phyloP scores from a whole-genome alignment of 2,888 invertebrate species.

The Spisula solida region DNA sequence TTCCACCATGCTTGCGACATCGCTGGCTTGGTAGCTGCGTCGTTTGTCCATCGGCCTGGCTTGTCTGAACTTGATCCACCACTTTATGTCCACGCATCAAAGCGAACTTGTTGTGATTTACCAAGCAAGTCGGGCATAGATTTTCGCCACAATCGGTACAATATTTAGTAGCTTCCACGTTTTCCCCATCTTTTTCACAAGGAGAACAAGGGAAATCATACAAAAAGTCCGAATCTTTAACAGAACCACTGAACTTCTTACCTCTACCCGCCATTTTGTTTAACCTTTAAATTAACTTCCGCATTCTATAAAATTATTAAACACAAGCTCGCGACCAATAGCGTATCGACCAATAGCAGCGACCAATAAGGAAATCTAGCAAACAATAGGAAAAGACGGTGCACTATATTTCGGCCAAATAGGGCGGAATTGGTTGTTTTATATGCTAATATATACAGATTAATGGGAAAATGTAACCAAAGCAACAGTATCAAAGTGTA shows the following conservation, averaged over 20 bases:
- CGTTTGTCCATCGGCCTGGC: neutral
- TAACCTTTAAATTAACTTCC: no score
- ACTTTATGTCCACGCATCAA: neutral
- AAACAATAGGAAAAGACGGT: no score
- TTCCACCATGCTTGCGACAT: slow-evolving; percentile 21
- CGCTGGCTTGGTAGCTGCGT: neutral
- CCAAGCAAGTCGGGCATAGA: neutral
- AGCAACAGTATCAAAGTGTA: no score
- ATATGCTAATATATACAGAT: no score
- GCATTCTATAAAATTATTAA: no score
- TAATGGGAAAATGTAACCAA: no score
- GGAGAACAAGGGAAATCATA: slow-evolving; percentile 28
- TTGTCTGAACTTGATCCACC: neutral
- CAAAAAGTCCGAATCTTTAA: neutral
- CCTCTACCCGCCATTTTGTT: neutral
- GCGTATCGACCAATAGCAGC: no score
- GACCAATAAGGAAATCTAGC: no score
- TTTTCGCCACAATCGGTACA: slow-evolving; percentile 23
- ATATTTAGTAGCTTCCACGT: neutral
- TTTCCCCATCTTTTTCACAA: slow-evolving; percentile 14
- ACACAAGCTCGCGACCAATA: no score
- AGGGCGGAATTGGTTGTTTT: no score
- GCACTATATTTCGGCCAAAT: no score
- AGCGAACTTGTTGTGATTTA: slow-evolving; percentile 14
- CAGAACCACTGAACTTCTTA: no score